Evolutionary conservation across 2,113 vertebrate genomes (phyloP), one percentile per base, ranked within the genome.

Genomic region (Pyxicephalus adspersus): DNA sequence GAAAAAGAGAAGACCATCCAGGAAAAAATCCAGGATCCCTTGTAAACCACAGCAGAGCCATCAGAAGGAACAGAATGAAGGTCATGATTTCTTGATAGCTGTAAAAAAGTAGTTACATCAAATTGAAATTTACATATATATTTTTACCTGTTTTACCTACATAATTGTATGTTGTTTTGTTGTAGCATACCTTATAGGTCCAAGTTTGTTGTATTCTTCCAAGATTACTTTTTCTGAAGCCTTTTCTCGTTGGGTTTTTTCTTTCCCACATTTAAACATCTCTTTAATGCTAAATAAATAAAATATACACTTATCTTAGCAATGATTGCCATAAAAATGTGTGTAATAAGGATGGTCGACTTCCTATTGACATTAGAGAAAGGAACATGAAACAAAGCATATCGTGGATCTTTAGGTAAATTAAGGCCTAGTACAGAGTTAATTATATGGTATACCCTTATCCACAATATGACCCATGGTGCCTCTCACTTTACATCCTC

Each of bases 31-130:
- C 97, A 72, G 97, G 96, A 5, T 96, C 87, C 86, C 96, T 90
- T 74, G 88, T 94, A 85, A 98, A 93, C 96, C 96, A 98, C 19
- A 98, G 85, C 63, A 95, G 20, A 25, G 94, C 94, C 96, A 98
- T 96, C 16, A 93, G 0, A 70, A 92, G 7, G 85, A 98, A 98
- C 11, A 97, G 86, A 5, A 92, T 38, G 77, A 92, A 83, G 3
- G 96, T 97, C 76, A 95, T 84, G 22, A 90, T 90, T 94, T 98
- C 97, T 89, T 95, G 96, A 82, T 87, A 91, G 80, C 97, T 98
- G 83, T 0, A 84, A 60, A 58, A 87, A 5, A 86, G 86, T 88
- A 58, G 79, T 70, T 68, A 19, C 17, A 60, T 18, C 63, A 64
- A 38, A 26, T 77, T 20, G 50, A 28, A 3, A 5, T 25, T n/a